Evolutionary conservation across 2,888 invertebrate species (phyloP), one percentile per base, ranked within the genome.

Genomic region (Leucophenga maculata): DNA sequence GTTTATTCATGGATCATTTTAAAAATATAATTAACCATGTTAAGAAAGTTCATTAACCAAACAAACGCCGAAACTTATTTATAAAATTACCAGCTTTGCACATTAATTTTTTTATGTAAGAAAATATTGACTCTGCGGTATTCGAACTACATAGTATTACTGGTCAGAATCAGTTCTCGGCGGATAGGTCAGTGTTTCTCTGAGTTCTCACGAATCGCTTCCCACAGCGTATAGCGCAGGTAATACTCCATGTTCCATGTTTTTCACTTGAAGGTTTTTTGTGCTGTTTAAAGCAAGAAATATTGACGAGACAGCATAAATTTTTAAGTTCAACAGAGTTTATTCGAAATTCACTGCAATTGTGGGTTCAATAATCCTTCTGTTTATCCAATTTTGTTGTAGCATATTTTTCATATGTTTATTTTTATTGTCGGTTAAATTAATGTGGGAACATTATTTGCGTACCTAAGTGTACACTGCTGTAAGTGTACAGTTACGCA

Each of bases 131-230:
- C 11, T 11, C 39, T 39, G 39, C 39, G 8, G 8, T 39, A 6
- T 39, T 26, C 39, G 8, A 6, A 39, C 39, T 39, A 11, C 39
- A 39, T n/a, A 39, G 8, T 8, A 50, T 16, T 50, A 18, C 50
- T 50, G 18, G 1, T 50, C 16, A 13, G 6, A 50, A 4, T 4
- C 50, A 50, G 16, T 50, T 50, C 50, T 50, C 50, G 16, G n/a
- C 46, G 62, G 62, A 64, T 64, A 64, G 62, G 62, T 64, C 62
- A 64, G 62, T 64, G 16, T 64, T 64, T 39, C 48, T 26, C 48
- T 48, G 46, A 14, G 48, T 64, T 64, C 62, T 18, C 46, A 46
- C 44, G 62, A 64, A 64, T 22, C 46, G 50, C 16, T 50, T 50
- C n/a, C 39, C 50, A 18, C 18, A 18, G 13, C 50, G 14, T 1